These are phyloP conservation scores for Heliconius charithonia DNA, from an alignment of 2,888 invertebrate species.

Conservation along the genomic window DNA sequence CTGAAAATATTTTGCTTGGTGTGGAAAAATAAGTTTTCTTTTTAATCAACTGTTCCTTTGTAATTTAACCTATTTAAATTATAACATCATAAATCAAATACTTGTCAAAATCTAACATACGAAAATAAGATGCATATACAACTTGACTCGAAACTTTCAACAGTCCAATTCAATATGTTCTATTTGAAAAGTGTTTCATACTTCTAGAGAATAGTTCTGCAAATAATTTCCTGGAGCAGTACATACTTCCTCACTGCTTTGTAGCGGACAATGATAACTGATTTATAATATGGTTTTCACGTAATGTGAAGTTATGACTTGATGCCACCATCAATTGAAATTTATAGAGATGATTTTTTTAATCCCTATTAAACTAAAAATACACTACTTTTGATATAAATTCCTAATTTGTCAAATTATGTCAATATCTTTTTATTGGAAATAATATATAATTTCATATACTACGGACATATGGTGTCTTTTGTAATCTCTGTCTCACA, in stretches of 20 bases:
- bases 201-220: conserved; percentile 52
- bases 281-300: conserved; percentile 59
- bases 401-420: too few relatives aligned
- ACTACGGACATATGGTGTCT: too few relatives aligned
- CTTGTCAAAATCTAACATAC: not conserved
- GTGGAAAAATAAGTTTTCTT: too few relatives aligned
- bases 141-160: conserved; percentile 15
- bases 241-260: conserved; percentile 71
- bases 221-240: conserved; percentile 73
- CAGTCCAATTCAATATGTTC: conserved; percentile 17
- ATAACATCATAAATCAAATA: not conserved
- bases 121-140: not conserved
- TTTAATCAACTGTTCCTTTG: too few relatives aligned
- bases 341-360: not conserved
- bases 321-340: not conserved
- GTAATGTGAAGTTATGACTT: conserved; percentile 8
- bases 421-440: too few relatives aligned
- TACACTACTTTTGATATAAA: too few relatives aligned
- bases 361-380: too few relatives aligned
- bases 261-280: conserved; percentile 75
- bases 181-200: conserved; percentile 18
- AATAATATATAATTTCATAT: too few relatives aligned
- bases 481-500: too few relatives aligned
- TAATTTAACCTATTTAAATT: too few relatives aligned
- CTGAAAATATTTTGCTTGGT: not conserved